Evolutionary conservation across 2,888 invertebrate genomes (phyloP), one percentile per base, ranked within the genome.

Genomic region (Caenorhabditis zanzibari): DNA sequence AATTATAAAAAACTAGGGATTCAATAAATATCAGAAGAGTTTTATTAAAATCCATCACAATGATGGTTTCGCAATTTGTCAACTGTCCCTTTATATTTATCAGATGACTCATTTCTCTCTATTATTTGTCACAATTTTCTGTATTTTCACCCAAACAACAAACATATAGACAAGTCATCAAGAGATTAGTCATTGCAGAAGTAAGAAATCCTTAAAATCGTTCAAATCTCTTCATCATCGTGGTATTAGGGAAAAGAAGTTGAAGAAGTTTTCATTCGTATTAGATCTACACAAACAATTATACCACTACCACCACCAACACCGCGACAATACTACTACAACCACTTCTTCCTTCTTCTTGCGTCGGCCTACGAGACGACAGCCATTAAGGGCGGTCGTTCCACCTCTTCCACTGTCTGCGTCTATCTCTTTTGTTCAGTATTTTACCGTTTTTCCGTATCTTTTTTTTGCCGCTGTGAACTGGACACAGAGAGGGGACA

Each of bases 301-400:
- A 75, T 75, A 61, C 63, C 66, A 47, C 66, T 24, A 54, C 64
- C 38, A 38, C 5, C 10, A 38, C 38, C n/a, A n/a, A n/a, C n/a
- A n/a, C n/a, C n/a, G n/a, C n/a, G n/a, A n/a, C n/a, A n/a, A n/a
- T 44, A 49, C 61, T 24, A 64, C 64, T 64, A 64, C 64, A 63
- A 63, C 63, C 24, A 63, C 44, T 44, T 38, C 32, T 35, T 22
- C 61, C 44, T 47, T 47, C 26, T 71, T 71, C 71, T 41, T 54
- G 63, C 41, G 59, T 35, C 63, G 64, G 19, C 64, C n/a, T 56
- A 22, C 44, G 54, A 54, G 75, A 72, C 72, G 54, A 54, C 75
- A 56, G 56, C 75, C 75, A 75, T 75, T 75, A 66, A 63, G 75
- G 75, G 75, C 59, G 66, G 75, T 66, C 54, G 75, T 75, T 74